These are phyloP conservation scores for Myotis planiceps DNA, from an alignment of 2,797 vertebrate species.

Conservation along the genomic window DNA sequence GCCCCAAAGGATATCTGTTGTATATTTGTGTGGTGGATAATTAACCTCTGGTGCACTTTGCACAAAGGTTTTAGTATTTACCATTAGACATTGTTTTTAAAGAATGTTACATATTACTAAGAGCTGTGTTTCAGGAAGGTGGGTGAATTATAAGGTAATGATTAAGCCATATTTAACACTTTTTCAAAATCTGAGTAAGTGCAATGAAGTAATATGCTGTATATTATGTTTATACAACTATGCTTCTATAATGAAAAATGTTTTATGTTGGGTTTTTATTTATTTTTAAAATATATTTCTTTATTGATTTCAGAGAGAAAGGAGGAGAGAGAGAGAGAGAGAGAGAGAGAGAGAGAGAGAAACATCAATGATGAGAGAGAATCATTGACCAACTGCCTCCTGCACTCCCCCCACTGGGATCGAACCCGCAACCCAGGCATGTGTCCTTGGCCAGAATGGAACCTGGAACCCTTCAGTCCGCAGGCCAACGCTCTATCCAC, in stretches of 20 bases:
- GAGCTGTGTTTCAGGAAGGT: constrained; percentile 26
- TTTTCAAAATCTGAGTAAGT: not conserved
- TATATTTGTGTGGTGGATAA: constrained; percentile 64
- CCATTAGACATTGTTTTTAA: constrained; percentile 1
- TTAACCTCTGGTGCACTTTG: constrained; percentile 75
- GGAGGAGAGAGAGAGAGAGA: too few relatives aligned
- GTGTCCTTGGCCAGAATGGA: too few relatives aligned
- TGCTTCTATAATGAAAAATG: constrained; percentile 10
- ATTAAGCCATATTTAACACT: constrained; percentile 38
- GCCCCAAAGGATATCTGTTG: constrained; percentile 76
- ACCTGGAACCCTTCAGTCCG: too few relatives aligned
- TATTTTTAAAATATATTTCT: too few relatives aligned
- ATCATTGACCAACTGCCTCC: too few relatives aligned
- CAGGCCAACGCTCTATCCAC: too few relatives aligned
- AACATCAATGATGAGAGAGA: too few relatives aligned
- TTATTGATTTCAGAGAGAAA: too few relatives aligned
- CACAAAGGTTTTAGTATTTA: constrained; percentile 58
- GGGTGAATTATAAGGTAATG: constrained; percentile 45
- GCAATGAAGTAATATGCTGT: not conserved
- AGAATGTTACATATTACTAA: constrained; percentile 47
- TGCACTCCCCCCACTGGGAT: too few relatives aligned
- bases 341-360: too few relatives aligned
- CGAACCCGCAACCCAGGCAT: too few relatives aligned
- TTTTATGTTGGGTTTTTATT: not conserved
- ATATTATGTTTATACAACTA: not conserved